Evolutionary conservation across 2,797 vertebrate species (phyloP).

Genomic region (Mastacembelus armatus): DNA sequence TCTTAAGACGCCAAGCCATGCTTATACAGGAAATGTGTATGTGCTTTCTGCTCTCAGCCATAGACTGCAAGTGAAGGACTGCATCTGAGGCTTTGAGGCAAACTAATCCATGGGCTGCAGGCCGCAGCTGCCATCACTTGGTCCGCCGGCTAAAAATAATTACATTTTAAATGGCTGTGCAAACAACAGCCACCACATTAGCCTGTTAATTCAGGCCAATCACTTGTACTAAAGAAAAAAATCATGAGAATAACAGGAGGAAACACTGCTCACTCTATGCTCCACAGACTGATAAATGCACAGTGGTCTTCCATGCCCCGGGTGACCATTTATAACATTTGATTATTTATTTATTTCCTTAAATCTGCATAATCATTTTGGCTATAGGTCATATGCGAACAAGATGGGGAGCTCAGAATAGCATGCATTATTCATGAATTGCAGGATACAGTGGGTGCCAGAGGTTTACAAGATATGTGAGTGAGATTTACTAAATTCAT

Average conservation of each 20-base stretch:
- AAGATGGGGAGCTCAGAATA: constrained; percentile 61
- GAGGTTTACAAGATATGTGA: constrained; percentile 81
- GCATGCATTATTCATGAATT: constrained; percentile 81
- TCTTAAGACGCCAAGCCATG: constrained; percentile 21
- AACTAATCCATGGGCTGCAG: constrained; percentile 70
- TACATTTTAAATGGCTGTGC: constrained; percentile 83
- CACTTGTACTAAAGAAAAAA: constrained; percentile 54
- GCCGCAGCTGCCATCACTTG: constrained; percentile 67
- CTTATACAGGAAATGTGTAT: constrained; percentile 15
- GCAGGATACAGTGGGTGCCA: constrained; percentile 69
- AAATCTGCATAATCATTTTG: constrained; percentile 82
- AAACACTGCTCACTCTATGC: constrained; percentile 62
- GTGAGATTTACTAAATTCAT: constrained; percentile 73
- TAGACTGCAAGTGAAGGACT: constrained; percentile 43
- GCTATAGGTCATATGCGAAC: constrained; percentile 83
- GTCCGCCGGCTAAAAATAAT: constrained; percentile 76
- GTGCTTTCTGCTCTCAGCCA: constrained; percentile 19
- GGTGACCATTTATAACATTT: constrained; percentile 81
- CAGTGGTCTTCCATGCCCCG: constrained; percentile 62
- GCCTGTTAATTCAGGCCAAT: constrained; percentile 80
- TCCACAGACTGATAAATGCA: constrained; percentile 76
- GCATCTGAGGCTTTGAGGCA: constrained; percentile 60
- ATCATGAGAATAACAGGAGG: constrained; percentile 49
- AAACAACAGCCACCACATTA: constrained; percentile 78
- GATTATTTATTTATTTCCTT: constrained; percentile 81